Evolutionary conservation across 2,888 invertebrate species (phyloP).

Genomic region (Drosophila gaucha): DNA sequence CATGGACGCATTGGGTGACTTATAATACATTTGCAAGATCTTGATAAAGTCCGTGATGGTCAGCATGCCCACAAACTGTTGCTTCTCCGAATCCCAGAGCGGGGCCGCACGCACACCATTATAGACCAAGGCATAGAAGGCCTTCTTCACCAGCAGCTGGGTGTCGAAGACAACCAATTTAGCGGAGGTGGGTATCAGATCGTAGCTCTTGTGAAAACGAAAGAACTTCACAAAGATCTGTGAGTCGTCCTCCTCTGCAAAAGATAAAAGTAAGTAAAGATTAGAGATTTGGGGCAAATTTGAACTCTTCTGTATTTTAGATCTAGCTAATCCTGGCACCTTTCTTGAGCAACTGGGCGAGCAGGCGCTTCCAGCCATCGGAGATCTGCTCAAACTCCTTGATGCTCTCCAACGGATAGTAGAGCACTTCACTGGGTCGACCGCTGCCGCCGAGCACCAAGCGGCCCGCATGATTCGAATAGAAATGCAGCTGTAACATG

Average conservation of each 20-base stretch:
- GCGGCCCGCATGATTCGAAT: conserved; percentile 90
- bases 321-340: conserved; percentile 83
- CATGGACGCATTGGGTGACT: conserved; percentile 95
- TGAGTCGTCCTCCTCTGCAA: conserved; percentile 97
- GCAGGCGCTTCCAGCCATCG: conserved; percentile 91
- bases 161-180: conserved; percentile 99
- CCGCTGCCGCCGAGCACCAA: conserved; percentile 86
- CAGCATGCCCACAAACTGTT: conserved; percentile 98
- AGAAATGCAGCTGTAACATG: conserved; percentile 94
- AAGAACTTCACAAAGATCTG: conserved; percentile 99
- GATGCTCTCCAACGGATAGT: conserved; percentile 93
- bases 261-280: conserved; percentile 39
- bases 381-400: conserved; percentile 94
- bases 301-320: background rate
- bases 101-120: conserved; percentile 99
- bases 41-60: conserved; percentile 99
- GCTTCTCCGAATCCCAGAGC: conserved; percentile 96
- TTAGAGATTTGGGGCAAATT: background rate
- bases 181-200: conserved; percentile 99
- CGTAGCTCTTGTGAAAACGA: conserved; percentile 99
- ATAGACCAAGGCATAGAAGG: conserved; percentile 99
- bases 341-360: conserved; percentile 89
- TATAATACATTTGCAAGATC: conserved; percentile 98
- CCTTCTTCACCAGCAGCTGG: conserved; percentile 98
- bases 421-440: conserved; percentile 82